Base-by-base conservation (phyloP, 2,888 invertebrate species). In the Athalia cordata region DNA sequence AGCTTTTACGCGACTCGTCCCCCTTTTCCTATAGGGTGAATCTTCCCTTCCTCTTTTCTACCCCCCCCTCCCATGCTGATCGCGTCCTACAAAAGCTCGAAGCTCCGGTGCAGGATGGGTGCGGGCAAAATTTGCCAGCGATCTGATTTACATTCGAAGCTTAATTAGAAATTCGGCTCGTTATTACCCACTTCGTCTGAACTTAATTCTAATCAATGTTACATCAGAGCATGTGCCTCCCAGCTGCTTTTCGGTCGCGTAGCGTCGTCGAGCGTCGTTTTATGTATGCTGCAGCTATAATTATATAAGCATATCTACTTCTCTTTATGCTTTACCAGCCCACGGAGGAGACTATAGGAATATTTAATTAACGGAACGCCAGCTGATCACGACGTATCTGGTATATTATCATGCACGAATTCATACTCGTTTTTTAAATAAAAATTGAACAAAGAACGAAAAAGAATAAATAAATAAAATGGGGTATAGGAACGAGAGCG, bases 131-230 rank as follows among this genome's bases (percentile, higher is more conserved):
- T 72, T 59, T 15, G 5, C 29, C 29, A 45, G 47, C 52, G 72
- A 72, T 72, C 72, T 72, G 72, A 72, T 72, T 59, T 72, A 72
- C 72, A 72, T 72, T 72, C 72, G 59, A 72, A 59, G 72, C 72
- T 72, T 72, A 72, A 72, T 72, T 72, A 72, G 72, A 72, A 72
- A 72, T 72, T 72, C 43, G 13, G 72, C 47, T 59, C 57, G 59
- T 72, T 72, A 47, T 72, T 72, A 72, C 72, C 72, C 47, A 59
- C 47, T 72, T 72, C 47, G 59, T 57, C 59, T 45, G 13, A 59
- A 72, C 59, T 72, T 72, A 43, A 59, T 72, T 59, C 72, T 47
- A 72, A 72, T 72, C 72, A 59, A 68, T 59, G 59, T 59, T 59
- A 57, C 57, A 47, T 47, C 47, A 47, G 45, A 8, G 8, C 9